A percentile compares a stretch with the other conserved stretches of the same genome.
These are phyloP conservation scores for Limenitis camilla DNA, from an alignment of 2,888 invertebrate species.

Conservation along the genomic window DNA sequence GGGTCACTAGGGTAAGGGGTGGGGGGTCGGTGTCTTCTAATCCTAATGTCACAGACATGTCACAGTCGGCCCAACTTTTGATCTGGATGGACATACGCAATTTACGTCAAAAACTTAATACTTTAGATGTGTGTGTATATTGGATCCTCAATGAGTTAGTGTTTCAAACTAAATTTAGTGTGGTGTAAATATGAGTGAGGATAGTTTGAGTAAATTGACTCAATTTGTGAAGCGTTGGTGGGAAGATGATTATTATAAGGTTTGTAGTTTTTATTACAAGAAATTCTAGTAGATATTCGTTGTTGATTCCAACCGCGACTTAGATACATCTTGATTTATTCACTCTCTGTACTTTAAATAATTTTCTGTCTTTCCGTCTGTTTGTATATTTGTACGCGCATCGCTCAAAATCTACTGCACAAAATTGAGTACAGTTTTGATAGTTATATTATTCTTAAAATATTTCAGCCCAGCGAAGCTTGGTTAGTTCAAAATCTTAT, in stretches of 20 bases:
- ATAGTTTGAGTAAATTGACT: slow-evolving; percentile 44
- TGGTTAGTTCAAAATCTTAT: too few relatives aligned
- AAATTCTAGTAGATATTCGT: too few relatives aligned
- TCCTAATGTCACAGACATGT: slow-evolving; percentile 12
- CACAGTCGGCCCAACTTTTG: slow-evolving; percentile 17
- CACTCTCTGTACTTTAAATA: too few relatives aligned
- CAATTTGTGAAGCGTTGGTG: slow-evolving; percentile 61
- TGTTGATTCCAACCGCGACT: too few relatives aligned
- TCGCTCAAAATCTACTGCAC: too few relatives aligned
- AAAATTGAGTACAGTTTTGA: too few relatives aligned
- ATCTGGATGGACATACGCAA: slow-evolving; percentile 9
- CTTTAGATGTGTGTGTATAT: not conserved
- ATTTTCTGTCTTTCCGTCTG: not conserved
- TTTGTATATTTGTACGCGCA: too few relatives aligned
- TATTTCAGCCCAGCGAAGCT: too few relatives aligned
- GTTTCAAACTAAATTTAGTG: slow-evolving; percentile 8
- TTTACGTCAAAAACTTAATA: not conserved
- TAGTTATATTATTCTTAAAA: too few relatives aligned
- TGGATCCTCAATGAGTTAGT: not conserved
- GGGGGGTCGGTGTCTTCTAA: slow-evolving; percentile 3
- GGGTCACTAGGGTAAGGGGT: slow-evolving; percentile 26
- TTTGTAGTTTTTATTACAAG: not conserved
- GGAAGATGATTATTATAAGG: slow-evolving; percentile 53
- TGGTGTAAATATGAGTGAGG: slow-evolving; percentile 34
- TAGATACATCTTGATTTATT: too few relatives aligned